Conservation (phyloP, 2,888 invertebrate species). For the Platycnemis pennipes region DNA sequence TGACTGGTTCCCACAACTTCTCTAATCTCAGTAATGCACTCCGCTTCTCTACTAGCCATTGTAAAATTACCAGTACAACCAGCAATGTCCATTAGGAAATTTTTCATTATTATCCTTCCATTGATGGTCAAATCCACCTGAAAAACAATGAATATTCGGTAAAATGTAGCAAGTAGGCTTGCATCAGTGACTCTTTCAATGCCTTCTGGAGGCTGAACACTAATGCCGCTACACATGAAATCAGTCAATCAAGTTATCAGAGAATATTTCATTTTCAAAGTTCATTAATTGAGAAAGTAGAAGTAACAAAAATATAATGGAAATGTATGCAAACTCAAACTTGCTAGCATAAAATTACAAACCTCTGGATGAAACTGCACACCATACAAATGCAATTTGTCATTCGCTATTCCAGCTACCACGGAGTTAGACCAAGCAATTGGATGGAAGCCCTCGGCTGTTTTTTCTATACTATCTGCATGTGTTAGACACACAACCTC, state of each 20-base stretch:
- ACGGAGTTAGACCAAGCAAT: slow-evolving; percentile 92
- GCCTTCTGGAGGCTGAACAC: no score
- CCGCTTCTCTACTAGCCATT: slow-evolving; percentile 91
- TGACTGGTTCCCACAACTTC: slow-evolving; percentile 94
- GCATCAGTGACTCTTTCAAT: no score
- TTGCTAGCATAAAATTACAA: slow-evolving; percentile 69
- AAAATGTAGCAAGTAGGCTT: slow-evolving; percentile 4
- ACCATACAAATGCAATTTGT: slow-evolving; percentile 94
- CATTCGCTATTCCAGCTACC: slow-evolving; percentile 94
- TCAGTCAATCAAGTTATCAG: no score
- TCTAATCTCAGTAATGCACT: slow-evolving; percentile 95
- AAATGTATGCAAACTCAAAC: background rate
- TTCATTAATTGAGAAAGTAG: no score
- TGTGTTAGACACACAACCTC: slow-evolving; percentile 97
- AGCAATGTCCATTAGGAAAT: slow-evolving; percentile 96
- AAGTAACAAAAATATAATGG: no score
- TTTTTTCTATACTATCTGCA: slow-evolving; percentile 96
- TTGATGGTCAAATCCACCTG: slow-evolving; percentile 95
- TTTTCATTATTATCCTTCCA: slow-evolving; percentile 94
- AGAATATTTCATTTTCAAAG: no score
- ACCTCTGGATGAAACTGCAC: slow-evolving; percentile 99
- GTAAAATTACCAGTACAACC: slow-evolving; percentile 94
- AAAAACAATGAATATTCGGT: slow-evolving; percentile 35
- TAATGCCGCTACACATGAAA: no score
- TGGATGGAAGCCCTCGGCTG: slow-evolving; percentile 93